phyloP scores from a whole-genome alignment of 2,888 invertebrate genomes.

The Cosmopolites sordidus region DNA sequence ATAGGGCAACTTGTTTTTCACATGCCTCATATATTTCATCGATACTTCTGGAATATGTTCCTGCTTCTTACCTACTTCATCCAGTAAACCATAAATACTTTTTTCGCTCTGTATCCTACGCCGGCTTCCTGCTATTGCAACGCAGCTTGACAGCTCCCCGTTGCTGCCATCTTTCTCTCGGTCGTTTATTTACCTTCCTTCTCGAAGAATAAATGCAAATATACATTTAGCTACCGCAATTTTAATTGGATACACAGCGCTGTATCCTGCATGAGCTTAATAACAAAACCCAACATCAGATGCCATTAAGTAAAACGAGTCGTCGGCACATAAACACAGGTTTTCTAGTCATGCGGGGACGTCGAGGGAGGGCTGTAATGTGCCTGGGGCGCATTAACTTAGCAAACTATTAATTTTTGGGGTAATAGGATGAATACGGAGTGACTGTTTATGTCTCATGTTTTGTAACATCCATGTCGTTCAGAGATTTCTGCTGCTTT shows the following conservation, averaged over 20 bases:
- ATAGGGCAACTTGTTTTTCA: too few species aligned
- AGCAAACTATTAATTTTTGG: too few species aligned
- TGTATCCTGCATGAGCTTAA: constrained; percentile 23
- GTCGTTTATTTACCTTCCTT: background rate
- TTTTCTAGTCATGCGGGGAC: background rate
- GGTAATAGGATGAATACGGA: too few species aligned
- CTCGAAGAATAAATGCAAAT: constrained; percentile 22
- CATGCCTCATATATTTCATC: too few species aligned
- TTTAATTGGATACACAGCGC: constrained; percentile 25
- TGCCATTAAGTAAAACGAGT: constrained; percentile 21
- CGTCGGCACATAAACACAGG: constrained; percentile 19
- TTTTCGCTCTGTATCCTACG: too few species aligned
- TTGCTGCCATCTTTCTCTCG: background rate
- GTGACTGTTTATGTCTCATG: too few species aligned
- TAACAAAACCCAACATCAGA: constrained; percentile 19
- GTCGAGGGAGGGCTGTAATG: background rate
- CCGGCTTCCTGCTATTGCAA: background rate
- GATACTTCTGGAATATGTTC: too few species aligned
- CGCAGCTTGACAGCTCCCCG: background rate
- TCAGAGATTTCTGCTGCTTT: too few species aligned
- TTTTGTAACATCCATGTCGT: too few species aligned
- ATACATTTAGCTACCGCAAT: constrained; percentile 17
- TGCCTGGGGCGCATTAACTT: too few species aligned
- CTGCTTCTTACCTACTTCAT: too few species aligned
- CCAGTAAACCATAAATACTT: too few species aligned